Evolutionary conservation across 2,113 vertebrate genomes (phyloP).

Genomic region (Oncorhynchus clarkii): DNA sequence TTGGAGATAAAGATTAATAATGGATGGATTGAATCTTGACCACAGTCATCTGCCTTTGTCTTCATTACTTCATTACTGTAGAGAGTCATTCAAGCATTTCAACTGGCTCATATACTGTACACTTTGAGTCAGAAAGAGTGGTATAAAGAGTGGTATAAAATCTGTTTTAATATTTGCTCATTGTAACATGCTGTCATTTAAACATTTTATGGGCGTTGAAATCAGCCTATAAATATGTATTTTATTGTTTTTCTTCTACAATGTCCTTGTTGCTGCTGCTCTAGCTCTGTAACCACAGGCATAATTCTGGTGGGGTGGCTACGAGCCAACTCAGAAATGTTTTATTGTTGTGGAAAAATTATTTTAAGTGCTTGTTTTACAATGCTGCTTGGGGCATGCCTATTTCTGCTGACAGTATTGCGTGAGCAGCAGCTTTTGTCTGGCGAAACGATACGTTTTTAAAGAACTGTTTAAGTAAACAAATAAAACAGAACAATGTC

Average conservation of each 20-base stretch:
- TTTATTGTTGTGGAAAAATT: conserved; percentile 61
- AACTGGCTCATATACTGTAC: conserved; percentile 5
- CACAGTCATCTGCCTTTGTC: conserved; percentile 3
- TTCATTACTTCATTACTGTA: conserved; percentile 9
- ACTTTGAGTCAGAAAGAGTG: conserved; percentile 25
- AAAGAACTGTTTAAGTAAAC: conserved; percentile 40
- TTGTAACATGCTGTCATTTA: conserved; percentile 39
- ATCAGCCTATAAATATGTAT: conserved; percentile 42
- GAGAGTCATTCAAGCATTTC: conserved; percentile 16
- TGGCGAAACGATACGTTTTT: conserved; percentile 47
- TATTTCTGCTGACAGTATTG: conserved; percentile 53
- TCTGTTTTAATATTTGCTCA: conserved; percentile 46
- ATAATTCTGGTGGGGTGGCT: conserved; percentile 44
- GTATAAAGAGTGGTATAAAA: conserved; percentile 31
- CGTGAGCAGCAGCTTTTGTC: conserved; percentile 38
- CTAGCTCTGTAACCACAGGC: conserved; percentile 43
- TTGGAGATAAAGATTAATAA: neutral
- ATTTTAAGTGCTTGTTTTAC: conserved; percentile 61
- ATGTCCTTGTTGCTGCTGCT: conserved; percentile 35
- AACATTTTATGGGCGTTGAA: conserved; percentile 44
- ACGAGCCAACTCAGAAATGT: conserved; percentile 50
- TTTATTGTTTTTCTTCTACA: conserved; percentile 57
- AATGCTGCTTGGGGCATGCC: conserved; percentile 55
- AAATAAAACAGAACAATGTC: conserved; percentile 46
- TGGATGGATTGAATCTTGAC: neutral